A percentile compares a stretch with the other conserved stretches of the same genome.
These are phyloP conservation scores for Numenius phaeopus DNA, from an alignment of 2,797 vertebrate genomes.

Conservation along the genomic window DNA sequence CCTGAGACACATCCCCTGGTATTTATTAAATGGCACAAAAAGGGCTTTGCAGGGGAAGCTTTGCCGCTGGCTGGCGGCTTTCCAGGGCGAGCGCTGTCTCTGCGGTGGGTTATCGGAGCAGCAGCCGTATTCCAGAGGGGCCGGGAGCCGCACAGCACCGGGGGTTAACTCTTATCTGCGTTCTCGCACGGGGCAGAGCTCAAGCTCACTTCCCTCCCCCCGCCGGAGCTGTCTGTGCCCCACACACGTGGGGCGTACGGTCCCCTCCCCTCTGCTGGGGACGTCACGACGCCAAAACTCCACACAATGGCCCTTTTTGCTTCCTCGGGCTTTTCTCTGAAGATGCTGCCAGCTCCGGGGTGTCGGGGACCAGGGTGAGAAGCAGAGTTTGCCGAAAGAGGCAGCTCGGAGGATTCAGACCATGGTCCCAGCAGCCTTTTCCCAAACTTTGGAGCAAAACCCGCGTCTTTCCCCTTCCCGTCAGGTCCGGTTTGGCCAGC, in stretches of 20 bases:
- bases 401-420: neutral
- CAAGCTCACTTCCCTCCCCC: neutral
- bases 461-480: fast-evolving
- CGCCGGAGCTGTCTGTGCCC: neutral
- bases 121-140: neutral
- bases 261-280: neutral
- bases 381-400: neutral
- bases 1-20: neutral
- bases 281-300: too few species aligned
- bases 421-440: neutral
- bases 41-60: neutral
- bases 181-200: neutral
- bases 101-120: neutral
- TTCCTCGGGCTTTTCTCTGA: neutral
- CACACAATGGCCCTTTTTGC: neutral
- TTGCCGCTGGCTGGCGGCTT: neutral
- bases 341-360: neutral
- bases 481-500: constrained; percentile 95
- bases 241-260: neutral
- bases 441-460: neutral
- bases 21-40: neutral
- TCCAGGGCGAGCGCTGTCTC: neutral
- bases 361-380: neutral
- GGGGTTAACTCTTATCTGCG: neutral
- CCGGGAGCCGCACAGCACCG: neutral